Conservation (phyloP, 2,113 vertebrate species). For the Pollachius pollachius region DNA sequence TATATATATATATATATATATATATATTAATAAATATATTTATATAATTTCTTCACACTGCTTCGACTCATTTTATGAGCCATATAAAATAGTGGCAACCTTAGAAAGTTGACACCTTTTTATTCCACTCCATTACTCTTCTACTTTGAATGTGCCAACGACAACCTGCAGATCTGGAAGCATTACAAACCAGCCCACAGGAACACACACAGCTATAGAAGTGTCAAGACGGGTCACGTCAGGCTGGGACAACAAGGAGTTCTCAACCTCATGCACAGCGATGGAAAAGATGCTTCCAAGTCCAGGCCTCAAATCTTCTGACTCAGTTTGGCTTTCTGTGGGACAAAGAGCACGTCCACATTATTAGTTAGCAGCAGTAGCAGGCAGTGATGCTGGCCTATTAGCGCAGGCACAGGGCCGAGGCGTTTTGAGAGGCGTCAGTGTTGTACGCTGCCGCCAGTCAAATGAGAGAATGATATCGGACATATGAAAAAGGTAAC, state of each 20-base stretch:
- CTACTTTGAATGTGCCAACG: no score
- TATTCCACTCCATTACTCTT: no score
- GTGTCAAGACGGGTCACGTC: constrained; percentile 35
- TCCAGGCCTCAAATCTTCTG: constrained; percentile 84
- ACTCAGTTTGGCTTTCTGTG: constrained; percentile 95
- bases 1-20: constrained; percentile 36
- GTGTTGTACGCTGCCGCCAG: no score
- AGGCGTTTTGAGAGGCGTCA: no score
- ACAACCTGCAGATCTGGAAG: no score
- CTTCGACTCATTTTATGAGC: no score
- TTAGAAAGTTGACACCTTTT: no score
- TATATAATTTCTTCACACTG: background rate
- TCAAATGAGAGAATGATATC: no score
- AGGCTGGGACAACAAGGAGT: constrained; percentile 48
- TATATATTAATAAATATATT: no score
- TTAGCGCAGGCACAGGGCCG: constrained; percentile 10
- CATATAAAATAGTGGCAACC: no score
- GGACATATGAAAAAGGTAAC: background rate
- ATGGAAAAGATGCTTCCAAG: constrained; percentile 32
- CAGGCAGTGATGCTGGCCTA: constrained; percentile 28
- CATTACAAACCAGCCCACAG: no score
- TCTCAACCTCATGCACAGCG: constrained; percentile 20
- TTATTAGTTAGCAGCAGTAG: constrained; percentile 30
- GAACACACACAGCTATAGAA: constrained; percentile 31
- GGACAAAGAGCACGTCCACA: constrained; percentile 49